A percentile compares a stretch with the other conserved stretches of the same genome.
Evolutionary conservation across 2,888 invertebrate species (phyloP).

Genomic region (Taenaris catops): DNA sequence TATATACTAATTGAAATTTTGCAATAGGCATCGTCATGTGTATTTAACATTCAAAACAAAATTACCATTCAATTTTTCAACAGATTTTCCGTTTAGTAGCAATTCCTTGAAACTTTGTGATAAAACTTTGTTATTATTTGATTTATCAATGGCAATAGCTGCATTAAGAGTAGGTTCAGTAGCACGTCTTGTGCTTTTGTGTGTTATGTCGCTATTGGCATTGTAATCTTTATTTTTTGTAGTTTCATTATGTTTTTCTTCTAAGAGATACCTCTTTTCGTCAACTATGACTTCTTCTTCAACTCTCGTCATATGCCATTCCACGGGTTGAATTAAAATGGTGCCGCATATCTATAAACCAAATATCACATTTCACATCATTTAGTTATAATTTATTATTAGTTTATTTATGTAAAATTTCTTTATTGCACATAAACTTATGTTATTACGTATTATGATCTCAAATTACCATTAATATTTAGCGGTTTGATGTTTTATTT

Average conservation of each 20-base stretch:
- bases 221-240: slow-evolving; percentile 42
- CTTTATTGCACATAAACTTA: too few species aligned
- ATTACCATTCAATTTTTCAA: slow-evolving; percentile 40
- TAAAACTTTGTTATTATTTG: slow-evolving; percentile 30
- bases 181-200: slow-evolving; percentile 26
- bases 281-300: slow-evolving; percentile 55
- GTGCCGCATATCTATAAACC: slow-evolving; percentile 75
- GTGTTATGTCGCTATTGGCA: slow-evolving; percentile 28
- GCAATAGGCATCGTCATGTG: too few species aligned
- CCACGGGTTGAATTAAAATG: slow-evolving; percentile 78
- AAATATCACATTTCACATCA: too few species aligned
- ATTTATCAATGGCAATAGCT: slow-evolving; percentile 32
- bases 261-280: slow-evolving; percentile 52
- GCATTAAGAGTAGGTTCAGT: slow-evolving; percentile 28
- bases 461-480: too few species aligned
- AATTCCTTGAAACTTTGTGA: slow-evolving; percentile 43
- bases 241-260: slow-evolving; percentile 45
- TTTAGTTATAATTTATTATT: too few species aligned
- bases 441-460: too few species aligned
- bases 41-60: too few species aligned
- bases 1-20: too few species aligned
- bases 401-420: too few species aligned
- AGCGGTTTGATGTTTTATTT: too few species aligned
- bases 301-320: slow-evolving; percentile 72
- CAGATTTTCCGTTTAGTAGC: slow-evolving; percentile 29